Base-by-base conservation (phyloP, 1,140 invertebrate species). In the Carcinoscorpius rotundicauda region DNA sequence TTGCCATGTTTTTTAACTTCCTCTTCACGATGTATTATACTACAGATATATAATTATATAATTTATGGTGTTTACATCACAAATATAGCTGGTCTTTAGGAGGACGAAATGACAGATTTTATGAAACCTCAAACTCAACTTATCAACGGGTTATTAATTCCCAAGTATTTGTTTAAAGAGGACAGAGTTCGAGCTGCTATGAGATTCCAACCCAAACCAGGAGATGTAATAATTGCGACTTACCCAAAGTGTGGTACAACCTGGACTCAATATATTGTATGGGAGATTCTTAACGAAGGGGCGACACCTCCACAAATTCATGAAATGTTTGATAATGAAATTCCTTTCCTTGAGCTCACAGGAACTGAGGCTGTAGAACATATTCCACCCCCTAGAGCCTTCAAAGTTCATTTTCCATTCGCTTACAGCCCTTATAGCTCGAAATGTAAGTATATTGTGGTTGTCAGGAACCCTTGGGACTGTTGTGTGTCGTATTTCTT, bases 181-280 rank as follows among this genome's bases (percentile, higher is more conserved):
- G n/a, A 52, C 55, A 11, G 50, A n/a, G 63, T 67, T 6, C 49
- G 52, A 6, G 53, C n/a, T 48, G 69, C 65, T 3, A 9, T 52
- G 4, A 53, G 59, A 5, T 71, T 63, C 51, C 65, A 69, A 57
- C 69, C 68, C 4, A 11, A 50, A 10, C 8, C 55, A n/a, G 64
- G 64, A 51, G 71, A 73, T 11, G n/a, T 60, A 9, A 65, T 64
- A 29, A 57, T 66, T 51, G 50, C 49, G 5, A 55, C 58, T 9
- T 63, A 55, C 52, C 52, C 61, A 0, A 68, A 66, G 49, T 61
- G 56, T 2, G 59, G 65, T 58, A 70, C 64, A 4, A 68, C 58
- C 10, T 69, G 63, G 66, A 29, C 65, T 5, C 59, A 66, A 49
- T 62, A 66, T n/a, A 68, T 65, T 11, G 58, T 68, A 11, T 59